Conservation (phyloP, 2,888 invertebrate genomes). For the Rhodophaea formosa region DNA sequence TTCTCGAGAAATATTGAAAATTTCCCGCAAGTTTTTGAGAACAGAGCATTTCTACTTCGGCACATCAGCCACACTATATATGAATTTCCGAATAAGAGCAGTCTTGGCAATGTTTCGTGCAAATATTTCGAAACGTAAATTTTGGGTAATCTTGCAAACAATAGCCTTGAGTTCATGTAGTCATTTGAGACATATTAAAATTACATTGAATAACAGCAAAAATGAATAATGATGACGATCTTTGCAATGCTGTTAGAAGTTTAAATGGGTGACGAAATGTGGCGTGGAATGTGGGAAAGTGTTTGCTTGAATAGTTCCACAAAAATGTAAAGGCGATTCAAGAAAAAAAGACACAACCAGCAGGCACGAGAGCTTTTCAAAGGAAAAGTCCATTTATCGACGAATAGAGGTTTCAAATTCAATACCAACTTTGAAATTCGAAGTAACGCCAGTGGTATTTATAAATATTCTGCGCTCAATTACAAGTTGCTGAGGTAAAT, state of each 20-base stretch:
- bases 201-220: not conserved
- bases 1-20: no score
- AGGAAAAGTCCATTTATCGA: not conserved
- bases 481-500: not conserved
- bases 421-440: slow-evolving; percentile 30
- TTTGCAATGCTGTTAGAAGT: slow-evolving; percentile 2
- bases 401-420: slow-evolving; percentile 14
- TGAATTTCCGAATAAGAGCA: not conserved
- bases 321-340: not conserved
- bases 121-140: not conserved
- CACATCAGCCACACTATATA: no score
- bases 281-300: not conserved
- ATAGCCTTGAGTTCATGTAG: slow-evolving; percentile 4
- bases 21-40: no score
- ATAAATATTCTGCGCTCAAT: not conserved
- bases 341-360: not conserved
- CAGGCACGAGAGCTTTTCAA: not conserved
- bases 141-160: slow-evolving; percentile 8
- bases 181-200: not conserved
- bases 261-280: not conserved
- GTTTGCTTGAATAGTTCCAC: no score
- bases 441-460: slow-evolving; percentile 23
- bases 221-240: not conserved
- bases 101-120: not conserved
- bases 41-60: no score